Percentiles rank a stretch among this genome's conserved stretches.
phyloP scores from a whole-genome alignment of 2,888 invertebrate genomes.

The Eumerus sabulonum region DNA sequence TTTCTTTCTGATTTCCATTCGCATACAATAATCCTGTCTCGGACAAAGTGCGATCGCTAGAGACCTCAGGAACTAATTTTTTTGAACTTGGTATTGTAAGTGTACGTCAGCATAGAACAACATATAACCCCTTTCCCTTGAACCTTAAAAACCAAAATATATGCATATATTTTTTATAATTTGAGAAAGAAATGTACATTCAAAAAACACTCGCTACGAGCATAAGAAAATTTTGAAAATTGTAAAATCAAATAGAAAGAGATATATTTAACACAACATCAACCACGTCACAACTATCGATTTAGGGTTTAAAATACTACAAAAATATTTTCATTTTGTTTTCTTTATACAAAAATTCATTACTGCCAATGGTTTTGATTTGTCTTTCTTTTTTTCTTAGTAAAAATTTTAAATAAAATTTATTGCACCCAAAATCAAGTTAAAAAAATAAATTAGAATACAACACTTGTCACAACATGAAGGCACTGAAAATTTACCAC shows the following conservation, averaged over 20 bases:
- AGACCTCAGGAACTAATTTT: too few relatives aligned
- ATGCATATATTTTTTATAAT: constrained; percentile 12
- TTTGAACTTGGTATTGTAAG: too few relatives aligned
- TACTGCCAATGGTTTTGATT: constrained; percentile 17
- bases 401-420: constrained; percentile 1
- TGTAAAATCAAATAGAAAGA: not conserved
- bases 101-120: too few relatives aligned
- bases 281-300: constrained; percentile 46
- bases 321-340: not conserved
- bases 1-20: too few relatives aligned
- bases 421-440: constrained; percentile 20
- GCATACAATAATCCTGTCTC: too few relatives aligned
- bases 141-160: constrained; percentile 4
- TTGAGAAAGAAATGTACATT: constrained; percentile 3
- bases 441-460: constrained; percentile 40
- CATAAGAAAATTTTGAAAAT: constrained; percentile 18
- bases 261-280: constrained; percentile 37
- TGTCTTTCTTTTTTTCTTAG: too few relatives aligned
- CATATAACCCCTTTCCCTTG: too few relatives aligned
- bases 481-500: constrained; percentile 49
- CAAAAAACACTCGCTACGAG: constrained; percentile 17
- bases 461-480: constrained; percentile 60
- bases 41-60: too few relatives aligned
- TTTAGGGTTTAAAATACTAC: constrained; percentile 11
- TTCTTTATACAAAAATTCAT: constrained; percentile 6